Evolutionary conservation across 2,797 vertebrate genomes (phyloP).

Genomic region (Sebastes diploproa): DNA sequence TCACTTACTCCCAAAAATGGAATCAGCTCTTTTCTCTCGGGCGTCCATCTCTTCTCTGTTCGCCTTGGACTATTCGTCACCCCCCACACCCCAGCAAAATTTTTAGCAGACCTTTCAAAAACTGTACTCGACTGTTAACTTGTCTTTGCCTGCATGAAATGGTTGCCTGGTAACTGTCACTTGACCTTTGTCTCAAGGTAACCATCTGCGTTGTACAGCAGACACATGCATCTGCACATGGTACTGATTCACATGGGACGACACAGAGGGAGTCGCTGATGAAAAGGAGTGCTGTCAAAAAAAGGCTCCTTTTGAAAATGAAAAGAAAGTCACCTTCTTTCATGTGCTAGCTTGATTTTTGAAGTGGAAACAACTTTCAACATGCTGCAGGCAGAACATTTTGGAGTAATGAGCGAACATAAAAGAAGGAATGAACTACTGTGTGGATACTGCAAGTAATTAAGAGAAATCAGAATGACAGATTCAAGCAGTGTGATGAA

Average conservation of each 20-base stretch:
- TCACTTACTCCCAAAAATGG: neutral
- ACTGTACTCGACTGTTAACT: neutral
- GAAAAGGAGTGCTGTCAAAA: constrained; percentile 17
- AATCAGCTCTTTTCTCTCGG: neutral
- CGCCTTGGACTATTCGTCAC: neutral
- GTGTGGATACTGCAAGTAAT: neutral
- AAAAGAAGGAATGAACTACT: neutral
- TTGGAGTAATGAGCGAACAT: constrained; percentile 23
- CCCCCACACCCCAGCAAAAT: neutral
- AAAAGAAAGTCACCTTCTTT: neutral
- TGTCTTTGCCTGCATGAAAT: neutral
- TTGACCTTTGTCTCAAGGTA: constrained; percentile 25
- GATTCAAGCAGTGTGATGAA: neutral
- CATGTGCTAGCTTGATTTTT: neutral
- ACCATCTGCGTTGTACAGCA: neutral
- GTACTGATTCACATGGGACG: neutral
- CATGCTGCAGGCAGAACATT: neutral
- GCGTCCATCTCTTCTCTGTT: neutral
- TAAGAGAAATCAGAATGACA: neutral
- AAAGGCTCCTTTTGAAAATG: neutral
- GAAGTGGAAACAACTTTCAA: constrained; percentile 12
- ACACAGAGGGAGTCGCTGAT: neutral
- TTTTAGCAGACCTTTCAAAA: constrained; percentile 1
- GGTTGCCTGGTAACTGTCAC: constrained; percentile 55
- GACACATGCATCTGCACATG: neutral